Percentiles rank a stretch among this genome's conserved stretches.
phyloP scores from a whole-genome alignment of 1,140 invertebrate genomes.

The Lysiphlebus fabarum region DNA sequence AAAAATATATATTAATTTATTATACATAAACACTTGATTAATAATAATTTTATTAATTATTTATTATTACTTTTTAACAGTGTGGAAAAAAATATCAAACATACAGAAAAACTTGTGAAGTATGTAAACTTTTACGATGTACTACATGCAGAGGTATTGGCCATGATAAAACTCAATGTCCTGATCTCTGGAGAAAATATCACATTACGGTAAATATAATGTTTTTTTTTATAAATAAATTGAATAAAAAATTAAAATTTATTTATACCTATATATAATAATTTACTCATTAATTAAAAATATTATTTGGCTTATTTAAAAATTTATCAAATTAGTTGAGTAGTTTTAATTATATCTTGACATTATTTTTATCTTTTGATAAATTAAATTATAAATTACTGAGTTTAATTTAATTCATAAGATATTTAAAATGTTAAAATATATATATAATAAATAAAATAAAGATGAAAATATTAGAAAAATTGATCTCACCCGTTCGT shows the following conservation, averaged over 20 bases:
- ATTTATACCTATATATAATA: too few species aligned
- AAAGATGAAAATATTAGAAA: background rate
- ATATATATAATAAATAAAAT: background rate
- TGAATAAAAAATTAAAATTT: background rate
- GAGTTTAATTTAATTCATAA: too few species aligned
- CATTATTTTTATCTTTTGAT: too few species aligned
- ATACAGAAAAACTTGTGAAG: slow-evolving; percentile 60
- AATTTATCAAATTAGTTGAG: too few species aligned
- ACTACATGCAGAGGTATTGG: slow-evolving; percentile 60
- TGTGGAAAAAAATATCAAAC: slow-evolving; percentile 62
- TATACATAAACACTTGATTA: slow-evolving; percentile 9
- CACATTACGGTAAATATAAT: slow-evolving; percentile 61
- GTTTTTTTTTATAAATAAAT: slow-evolving; percentile 10
- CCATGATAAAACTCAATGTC: slow-evolving; percentile 60
- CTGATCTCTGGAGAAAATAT: slow-evolving; percentile 68
- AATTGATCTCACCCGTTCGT: slow-evolving; percentile 10
- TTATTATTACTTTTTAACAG: slow-evolving; percentile 45
- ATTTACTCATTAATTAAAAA: too few species aligned
- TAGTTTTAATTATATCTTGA: too few species aligned
- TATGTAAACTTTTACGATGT: slow-evolving; percentile 56
- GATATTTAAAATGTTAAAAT: too few species aligned
- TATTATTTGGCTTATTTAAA: too few species aligned
- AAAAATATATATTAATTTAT: slow-evolving; percentile 2
- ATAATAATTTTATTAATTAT: slow-evolving; percentile 10
- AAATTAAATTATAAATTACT: too few species aligned